These are phyloP conservation scores for Xerus rutilus DNA, from an alignment of 2,797 vertebrate species.

Conservation along the genomic window DNA sequence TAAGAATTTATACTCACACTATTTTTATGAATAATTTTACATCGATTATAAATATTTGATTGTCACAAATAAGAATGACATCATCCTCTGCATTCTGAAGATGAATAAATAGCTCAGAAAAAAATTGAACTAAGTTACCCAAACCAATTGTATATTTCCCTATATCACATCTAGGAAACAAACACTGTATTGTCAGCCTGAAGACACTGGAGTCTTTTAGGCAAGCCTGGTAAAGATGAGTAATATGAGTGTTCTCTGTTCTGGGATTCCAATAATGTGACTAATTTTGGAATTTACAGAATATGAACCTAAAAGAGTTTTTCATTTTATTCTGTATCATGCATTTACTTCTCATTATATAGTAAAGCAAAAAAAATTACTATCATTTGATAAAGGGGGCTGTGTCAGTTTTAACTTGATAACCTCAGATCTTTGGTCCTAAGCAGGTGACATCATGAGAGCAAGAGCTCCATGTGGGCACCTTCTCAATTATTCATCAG, in stretches of 20 bases:
- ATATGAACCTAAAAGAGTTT: not conserved
- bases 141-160: not conserved
- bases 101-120: constrained; percentile 47
- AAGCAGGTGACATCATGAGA: not conserved
- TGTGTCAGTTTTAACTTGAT: not conserved
- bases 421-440: not conserved
- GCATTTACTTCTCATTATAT: not conserved
- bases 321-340: not conserved
- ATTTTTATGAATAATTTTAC: constrained; percentile 58
- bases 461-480: not conserved
- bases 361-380: not conserved
- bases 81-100: constrained; percentile 35
- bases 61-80: constrained; percentile 44
- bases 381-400: not conserved
- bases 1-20: constrained; percentile 18
- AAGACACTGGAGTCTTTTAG: not conserved
- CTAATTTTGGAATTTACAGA: not conserved
- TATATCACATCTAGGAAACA: not conserved
- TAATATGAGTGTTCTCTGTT: not conserved
- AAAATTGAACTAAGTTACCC: not conserved
- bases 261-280: not conserved
- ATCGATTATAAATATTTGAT: constrained; percentile 55
- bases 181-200: not conserved
- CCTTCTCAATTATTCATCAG: constrained; percentile 11
- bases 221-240: not conserved